phyloP scores from a whole-genome alignment of 2,797 vertebrate species.

The Xerus rutilus region DNA sequence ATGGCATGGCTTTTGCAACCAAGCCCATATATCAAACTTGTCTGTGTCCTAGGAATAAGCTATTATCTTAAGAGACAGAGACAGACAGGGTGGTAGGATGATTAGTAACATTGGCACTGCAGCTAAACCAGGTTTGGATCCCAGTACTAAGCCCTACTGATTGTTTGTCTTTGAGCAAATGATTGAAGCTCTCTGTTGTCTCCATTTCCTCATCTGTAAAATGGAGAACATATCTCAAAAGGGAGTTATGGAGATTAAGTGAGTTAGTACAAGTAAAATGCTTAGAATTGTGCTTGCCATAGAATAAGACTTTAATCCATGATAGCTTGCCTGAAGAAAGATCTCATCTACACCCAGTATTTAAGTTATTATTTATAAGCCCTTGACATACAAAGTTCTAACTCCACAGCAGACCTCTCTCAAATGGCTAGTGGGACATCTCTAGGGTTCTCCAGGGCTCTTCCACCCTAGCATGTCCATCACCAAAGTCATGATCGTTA shows the following conservation, averaged over 20 bases:
- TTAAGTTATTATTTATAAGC: not conserved
- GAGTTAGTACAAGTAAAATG: not conserved
- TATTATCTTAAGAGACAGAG: not conserved
- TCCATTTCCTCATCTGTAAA: slow-evolving; percentile 27
- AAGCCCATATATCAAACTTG: not conserved
- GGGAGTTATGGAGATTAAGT: not conserved
- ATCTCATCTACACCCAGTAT: too few relatives aligned
- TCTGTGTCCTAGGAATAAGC: not conserved
- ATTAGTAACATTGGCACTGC: too few relatives aligned
- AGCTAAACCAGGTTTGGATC: not conserved
- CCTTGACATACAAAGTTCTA: not conserved
- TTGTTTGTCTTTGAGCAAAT: not conserved
- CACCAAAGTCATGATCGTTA: not conserved
- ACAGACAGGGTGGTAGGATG: not conserved
- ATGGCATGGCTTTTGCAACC: not conserved
- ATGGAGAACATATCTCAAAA: not conserved
- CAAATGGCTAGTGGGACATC: not conserved
- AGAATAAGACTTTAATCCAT: not conserved
- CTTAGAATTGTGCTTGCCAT: not conserved
- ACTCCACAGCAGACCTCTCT: not conserved
- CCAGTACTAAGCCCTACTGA: not conserved
- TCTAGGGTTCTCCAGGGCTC: not conserved
- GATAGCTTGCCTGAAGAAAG: not conserved
- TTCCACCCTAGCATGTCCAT: not conserved
- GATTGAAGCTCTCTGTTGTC: not conserved